Conservation (phyloP, 2,888 invertebrate species). For the Pterostichus madidus region DNA sequence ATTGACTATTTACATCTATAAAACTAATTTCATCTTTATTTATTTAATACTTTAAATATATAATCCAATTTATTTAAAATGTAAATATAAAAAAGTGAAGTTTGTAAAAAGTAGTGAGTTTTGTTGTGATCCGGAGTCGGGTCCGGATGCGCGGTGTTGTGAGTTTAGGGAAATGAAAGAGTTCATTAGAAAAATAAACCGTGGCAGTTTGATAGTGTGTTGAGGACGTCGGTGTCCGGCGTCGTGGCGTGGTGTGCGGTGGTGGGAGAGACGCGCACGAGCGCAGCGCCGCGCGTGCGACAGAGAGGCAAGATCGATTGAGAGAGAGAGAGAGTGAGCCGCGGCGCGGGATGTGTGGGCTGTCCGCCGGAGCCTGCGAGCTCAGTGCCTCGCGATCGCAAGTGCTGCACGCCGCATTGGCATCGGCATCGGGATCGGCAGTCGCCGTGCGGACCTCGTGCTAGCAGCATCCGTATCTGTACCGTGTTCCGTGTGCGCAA, state of each 20-base stretch:
- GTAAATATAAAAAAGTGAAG: no score
- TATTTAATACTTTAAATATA: background rate
- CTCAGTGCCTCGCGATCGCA: conserved; percentile 80
- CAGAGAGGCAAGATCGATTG: conserved; percentile 71
- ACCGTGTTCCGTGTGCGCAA: conserved; percentile 62
- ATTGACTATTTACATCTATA: background rate
- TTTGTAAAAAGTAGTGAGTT: conserved; percentile 37
- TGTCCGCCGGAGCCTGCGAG: conserved; percentile 78
- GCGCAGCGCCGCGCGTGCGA: conserved; percentile 64
- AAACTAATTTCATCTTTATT: background rate
- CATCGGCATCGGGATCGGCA: conserved; percentile 74
- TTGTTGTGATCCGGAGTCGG: background rate
- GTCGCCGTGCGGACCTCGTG: conserved; percentile 74
- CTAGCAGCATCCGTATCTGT: conserved; percentile 51
- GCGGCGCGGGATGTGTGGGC: conserved; percentile 75
- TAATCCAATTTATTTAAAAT: no score
- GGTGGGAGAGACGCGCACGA: conserved; percentile 77
- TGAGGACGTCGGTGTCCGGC: conserved; percentile 14
- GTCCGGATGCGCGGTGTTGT: conserved; percentile 30
- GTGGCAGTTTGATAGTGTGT: conserved; percentile 31
- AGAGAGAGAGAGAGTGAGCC: conserved; percentile 73
- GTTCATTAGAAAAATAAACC: conserved; percentile 54
- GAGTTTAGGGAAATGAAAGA: conserved; percentile 69
- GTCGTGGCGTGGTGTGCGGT: conserved; percentile 61
- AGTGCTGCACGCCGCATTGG: conserved; percentile 80